Conservation (phyloP, 2,113 vertebrate species). For the Tragelaphus scriptus region DNA sequence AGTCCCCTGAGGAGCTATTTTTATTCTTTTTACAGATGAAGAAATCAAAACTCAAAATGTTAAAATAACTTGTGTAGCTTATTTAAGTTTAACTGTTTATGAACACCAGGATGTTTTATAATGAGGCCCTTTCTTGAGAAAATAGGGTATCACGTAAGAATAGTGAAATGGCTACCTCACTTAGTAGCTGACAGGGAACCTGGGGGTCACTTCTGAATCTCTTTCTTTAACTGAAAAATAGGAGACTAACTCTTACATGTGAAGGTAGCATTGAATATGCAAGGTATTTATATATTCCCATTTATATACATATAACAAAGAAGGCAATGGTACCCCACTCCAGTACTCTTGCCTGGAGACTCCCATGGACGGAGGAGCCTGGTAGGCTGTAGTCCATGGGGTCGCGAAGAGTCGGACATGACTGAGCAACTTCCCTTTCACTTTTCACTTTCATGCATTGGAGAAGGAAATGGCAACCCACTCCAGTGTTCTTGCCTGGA, state of each 20-base stretch:
- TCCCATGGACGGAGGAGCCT: too few species aligned
- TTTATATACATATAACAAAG: too few species aligned
- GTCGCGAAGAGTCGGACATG: too few species aligned
- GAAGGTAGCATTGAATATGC: background rate
- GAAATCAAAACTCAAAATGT: slow-evolving; percentile 6
- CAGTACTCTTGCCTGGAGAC: too few species aligned
- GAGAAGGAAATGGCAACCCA: too few species aligned
- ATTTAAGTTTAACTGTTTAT: background rate
- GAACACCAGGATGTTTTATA: background rate
- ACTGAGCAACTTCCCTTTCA: too few species aligned
- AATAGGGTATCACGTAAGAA: background rate
- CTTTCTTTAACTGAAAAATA: background rate
- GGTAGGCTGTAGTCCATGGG: too few species aligned
- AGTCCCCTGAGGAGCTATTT: background rate
- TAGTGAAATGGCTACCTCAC: background rate
- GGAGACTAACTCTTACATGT: background rate
- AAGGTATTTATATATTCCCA: background rate
- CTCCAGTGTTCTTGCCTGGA: too few species aligned
- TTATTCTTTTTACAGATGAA: background rate
- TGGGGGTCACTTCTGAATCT: background rate
- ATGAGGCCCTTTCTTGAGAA: background rate
- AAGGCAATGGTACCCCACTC: too few species aligned
- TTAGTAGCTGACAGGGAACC: background rate
- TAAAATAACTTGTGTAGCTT: background rate
- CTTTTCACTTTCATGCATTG: too few species aligned